Percentiles rank a stretch among this genome's conserved stretches.
These are phyloP conservation scores for Pterois miles DNA, from an alignment of 2,797 vertebrate species.

Conservation along the genomic window DNA sequence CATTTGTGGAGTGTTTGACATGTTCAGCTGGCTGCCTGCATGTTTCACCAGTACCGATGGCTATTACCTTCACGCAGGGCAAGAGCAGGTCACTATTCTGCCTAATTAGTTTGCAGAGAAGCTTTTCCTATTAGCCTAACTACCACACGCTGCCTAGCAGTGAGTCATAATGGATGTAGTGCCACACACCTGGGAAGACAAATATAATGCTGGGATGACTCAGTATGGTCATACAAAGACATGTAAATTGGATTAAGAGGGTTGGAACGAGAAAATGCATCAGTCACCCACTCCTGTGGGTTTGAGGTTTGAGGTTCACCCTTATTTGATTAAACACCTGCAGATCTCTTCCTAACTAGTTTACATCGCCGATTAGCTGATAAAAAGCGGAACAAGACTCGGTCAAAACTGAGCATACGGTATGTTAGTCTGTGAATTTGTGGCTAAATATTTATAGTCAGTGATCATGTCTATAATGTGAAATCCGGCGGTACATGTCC, in stretches of 20 bases:
- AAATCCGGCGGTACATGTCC: no score
- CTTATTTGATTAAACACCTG: neutral
- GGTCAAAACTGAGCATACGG: no score
- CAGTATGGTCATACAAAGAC: neutral
- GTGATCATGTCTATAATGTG: no score
- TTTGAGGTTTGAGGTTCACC: neutral
- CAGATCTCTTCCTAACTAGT: neutral
- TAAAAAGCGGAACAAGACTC: no score
- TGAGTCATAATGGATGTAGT: constrained; percentile 46
- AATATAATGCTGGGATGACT: constrained; percentile 1
- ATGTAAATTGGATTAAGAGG: constrained; percentile 5
- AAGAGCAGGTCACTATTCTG: constrained; percentile 31
- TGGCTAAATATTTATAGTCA: no score
- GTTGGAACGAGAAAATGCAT: neutral
- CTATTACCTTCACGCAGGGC: constrained; percentile 34
- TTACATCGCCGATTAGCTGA: neutral
- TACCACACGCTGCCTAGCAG: constrained; percentile 38
- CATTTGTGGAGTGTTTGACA: constrained; percentile 32
- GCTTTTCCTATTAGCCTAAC: constrained; percentile 43
- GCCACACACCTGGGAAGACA: constrained; percentile 7
- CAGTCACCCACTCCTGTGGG: neutral
- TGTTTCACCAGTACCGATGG: constrained; percentile 23
- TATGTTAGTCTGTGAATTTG: no score
- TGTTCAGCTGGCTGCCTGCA: constrained; percentile 25
- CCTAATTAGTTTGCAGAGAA: constrained; percentile 53